Base-by-base conservation (phyloP, 2,113 vertebrate species). In the Scomber japonicus region DNA sequence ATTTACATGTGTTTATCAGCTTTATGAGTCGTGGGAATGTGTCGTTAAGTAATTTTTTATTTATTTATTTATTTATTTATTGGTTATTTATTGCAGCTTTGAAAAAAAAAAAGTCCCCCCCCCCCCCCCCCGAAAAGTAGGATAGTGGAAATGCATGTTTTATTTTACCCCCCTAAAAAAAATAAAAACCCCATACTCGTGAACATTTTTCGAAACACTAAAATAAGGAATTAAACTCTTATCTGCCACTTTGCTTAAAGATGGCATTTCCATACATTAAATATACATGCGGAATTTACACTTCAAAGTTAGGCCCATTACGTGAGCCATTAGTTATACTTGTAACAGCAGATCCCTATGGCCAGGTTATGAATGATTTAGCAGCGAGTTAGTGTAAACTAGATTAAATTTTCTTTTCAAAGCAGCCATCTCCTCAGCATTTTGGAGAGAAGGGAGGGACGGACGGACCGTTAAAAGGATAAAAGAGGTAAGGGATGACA, bases 1-100 rank as follows among this genome's bases (percentile, higher is more conserved):
- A 96, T 97, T 97, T 96, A 96, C 94, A 85, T 94, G 95, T 87
- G 87, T 96, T 96, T 96, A 96, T 96, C 93, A 95, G 94, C 95
- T 93, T 93, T 82, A 89, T 83, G 76, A 85, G 82, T 82, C 83
- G 88, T 89, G 89, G 67, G 70, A 72, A 77, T 71, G 54, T 90
- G 91, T 89, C 92, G 92, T 91, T 93, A 92, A 88, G 91, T 90
- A 19, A 71, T 84, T 89, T 83, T 35, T 24, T 30, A n/a, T 46
- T 13, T 57, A 2, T 62, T 48, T 69, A n/a, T 86, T 71, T 63
- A 24, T n/a, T 10, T 3, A 30, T 70, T 35, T 17, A 67, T 65
- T 75, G 75, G 68, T 76, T 84, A 79, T 93, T 46, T 51, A 80
- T 57, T 70, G 31, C 63, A 35, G 27, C 66, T 65, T 40, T 48